These are phyloP conservation scores for Trypoxylus dichotomus DNA, from an alignment of 1,140 invertebrate genomes.

Conservation along the genomic window DNA sequence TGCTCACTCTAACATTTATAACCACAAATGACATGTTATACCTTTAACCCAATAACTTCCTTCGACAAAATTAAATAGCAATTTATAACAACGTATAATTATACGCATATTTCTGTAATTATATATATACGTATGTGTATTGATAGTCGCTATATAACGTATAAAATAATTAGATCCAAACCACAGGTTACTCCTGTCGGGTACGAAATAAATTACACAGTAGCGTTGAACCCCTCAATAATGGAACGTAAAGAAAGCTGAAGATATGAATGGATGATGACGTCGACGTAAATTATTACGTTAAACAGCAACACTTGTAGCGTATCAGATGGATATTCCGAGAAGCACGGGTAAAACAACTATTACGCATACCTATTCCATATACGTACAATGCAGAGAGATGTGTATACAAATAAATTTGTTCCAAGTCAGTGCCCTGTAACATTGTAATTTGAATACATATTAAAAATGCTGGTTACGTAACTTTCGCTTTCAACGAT, in stretches of 20 bases:
- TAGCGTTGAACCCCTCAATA: neutral
- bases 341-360: conserved; percentile 13
- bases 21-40: too few species aligned
- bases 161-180: neutral
- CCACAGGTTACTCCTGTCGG: neutral
- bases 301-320: conserved; percentile 11
- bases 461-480: conserved; percentile 15
- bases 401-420: conserved; percentile 21
- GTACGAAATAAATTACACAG: neutral
- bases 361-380: conserved; percentile 6
- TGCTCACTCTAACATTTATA: too few species aligned
- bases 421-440: conserved; percentile 16
- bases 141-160: neutral
- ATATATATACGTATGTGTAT: neutral
- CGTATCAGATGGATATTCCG: conserved; percentile 14
- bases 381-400: neutral
- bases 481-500: conserved; percentile 14
- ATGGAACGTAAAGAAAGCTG: neutral
- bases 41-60: too few species aligned
- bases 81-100: too few species aligned
- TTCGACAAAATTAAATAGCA: too few species aligned
- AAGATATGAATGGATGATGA: conserved; percentile 5
- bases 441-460: conserved; percentile 23
- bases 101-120: neutral
- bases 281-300: conserved; percentile 10